Base-by-base conservation (phyloP, 2,797 vertebrate genomes). In the Australoheros facetus region DNA sequence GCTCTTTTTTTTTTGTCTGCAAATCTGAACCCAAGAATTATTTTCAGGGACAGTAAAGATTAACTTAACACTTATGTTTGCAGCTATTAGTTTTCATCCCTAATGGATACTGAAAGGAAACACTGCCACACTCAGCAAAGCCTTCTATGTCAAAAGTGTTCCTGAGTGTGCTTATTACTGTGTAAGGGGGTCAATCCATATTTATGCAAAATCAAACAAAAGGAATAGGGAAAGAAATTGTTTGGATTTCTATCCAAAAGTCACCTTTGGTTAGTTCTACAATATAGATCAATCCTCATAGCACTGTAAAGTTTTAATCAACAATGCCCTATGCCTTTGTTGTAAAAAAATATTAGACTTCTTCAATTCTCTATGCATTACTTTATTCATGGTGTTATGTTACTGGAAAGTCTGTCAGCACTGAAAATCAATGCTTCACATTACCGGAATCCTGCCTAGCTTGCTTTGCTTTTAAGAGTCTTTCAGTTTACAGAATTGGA, bases 401-500 rank as follows among this genome's bases (percentile, higher is more conserved):
- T 89, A 84, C 84, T 69, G 80, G 71, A 91, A 86, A 71, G 48
- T 69, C 64, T 45, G 62, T 88, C 78, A 85, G 79, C 82, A 81
- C 70, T 75, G 62, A 79, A 87, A 92, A 93, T 94, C 90, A 87
- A 93, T 93, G 82, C 16, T 51, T 57, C 72, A 79, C 86, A 89
- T 93, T 91, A 93, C 82, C 42, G 75, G 80, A 87, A 81, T 56
- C 62, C 66, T 70, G 59, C 34, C 26, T 39, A 56, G 80, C 80
- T 88, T 86, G 32, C 64, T 56, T 58, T 75, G 86, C 88, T 89
- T 91, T 90, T 87, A 90, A 85, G 69, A 79, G 80, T 82, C 77
- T 87, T 77, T 83, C 2, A n/a, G 69, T 53, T 73, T 32, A 21
- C 45, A 53, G 60, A 89, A 80, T 32, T 12, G 69, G 84, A 77